phyloP scores from a whole-genome alignment of 2,888 invertebrate genomes.

The Cephus rjabovi region DNA sequence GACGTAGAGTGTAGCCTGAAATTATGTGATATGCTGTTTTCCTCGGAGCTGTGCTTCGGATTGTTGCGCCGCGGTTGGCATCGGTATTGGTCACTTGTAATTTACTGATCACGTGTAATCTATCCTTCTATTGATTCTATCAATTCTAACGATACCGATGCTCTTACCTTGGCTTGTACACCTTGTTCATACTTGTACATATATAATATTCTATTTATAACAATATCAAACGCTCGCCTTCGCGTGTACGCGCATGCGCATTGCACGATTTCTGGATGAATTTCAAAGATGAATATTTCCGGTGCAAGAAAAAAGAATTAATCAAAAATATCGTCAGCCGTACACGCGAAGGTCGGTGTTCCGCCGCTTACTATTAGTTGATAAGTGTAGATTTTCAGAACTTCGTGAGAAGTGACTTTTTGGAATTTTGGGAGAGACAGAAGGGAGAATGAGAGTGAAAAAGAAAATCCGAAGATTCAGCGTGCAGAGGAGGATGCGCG shows the following conservation, averaged over 20 bases:
- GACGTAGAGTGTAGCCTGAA: slow-evolving; percentile 38
- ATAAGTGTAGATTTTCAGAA: slow-evolving; percentile 2
- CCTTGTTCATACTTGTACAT: slow-evolving; percentile 59
- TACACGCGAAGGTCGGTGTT: not conserved
- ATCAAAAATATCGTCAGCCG: not conserved
- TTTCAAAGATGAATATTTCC: not conserved
- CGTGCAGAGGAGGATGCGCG: not conserved
- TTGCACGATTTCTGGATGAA: not conserved
- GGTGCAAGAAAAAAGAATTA: not conserved
- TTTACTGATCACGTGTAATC: not conserved
- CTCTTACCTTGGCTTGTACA: slow-evolving; percentile 45
- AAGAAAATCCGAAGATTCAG: not conserved
- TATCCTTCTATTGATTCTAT: not conserved
- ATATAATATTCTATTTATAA: slow-evolving; percentile 48
- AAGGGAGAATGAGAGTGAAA: not conserved
- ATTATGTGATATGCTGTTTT: slow-evolving; percentile 64
- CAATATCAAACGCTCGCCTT: slow-evolving; percentile 36
- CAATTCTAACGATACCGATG: slow-evolving; percentile 13
- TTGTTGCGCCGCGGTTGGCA: slow-evolving; percentile 49
- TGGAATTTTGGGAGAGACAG: not conserved
- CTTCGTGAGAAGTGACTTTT: not conserved
- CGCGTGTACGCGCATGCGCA: slow-evolving; percentile 18
- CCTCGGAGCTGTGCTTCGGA: slow-evolving; percentile 61
- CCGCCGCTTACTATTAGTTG: slow-evolving; percentile 14
- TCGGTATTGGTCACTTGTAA: slow-evolving; percentile 9